These are phyloP conservation scores for Notoglanidium macrostoma DNA, from an alignment of 2,797 vertebrate genomes.

Conservation along the genomic window DNA sequence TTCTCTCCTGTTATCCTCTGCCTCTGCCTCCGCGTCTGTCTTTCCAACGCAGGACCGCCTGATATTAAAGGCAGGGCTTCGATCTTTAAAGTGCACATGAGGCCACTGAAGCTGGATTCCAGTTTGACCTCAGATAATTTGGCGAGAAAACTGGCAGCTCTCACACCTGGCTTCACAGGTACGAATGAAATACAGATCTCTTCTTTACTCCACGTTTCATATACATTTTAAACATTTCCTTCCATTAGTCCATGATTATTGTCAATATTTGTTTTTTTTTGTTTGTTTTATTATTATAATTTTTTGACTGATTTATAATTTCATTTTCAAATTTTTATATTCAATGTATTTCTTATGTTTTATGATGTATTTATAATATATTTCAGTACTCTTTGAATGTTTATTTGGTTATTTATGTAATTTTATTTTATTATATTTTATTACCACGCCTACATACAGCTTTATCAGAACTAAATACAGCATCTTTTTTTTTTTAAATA, in stretches of 20 bases:
- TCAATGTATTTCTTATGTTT: background rate
- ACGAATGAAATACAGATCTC: conserved; percentile 23
- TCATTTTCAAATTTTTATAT: background rate
- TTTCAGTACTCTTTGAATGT: background rate
- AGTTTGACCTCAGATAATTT: conserved; percentile 59
- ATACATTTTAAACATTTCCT: too few species aligned
- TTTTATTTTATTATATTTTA: background rate
- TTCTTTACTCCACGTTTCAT: conserved; percentile 3
- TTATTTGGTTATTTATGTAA: background rate
- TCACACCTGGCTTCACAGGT: conserved; percentile 73
- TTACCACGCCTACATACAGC: background rate
- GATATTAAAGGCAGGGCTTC: conserved; percentile 75
- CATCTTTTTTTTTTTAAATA: background rate
- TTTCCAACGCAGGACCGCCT: conserved; percentile 63
- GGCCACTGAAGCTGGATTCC: conserved; percentile 66
- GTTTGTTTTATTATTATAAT: background rate
- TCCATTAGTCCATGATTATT: background rate
- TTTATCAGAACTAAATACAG: background rate
- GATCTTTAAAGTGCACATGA: conserved; percentile 72
- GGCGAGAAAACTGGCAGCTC: conserved; percentile 64
- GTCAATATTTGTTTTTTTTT: background rate
- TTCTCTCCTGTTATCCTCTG: background rate
- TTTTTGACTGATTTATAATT: background rate
- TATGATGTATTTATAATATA: background rate
- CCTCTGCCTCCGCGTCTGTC: background rate